Evolutionary conservation across 64 coral and sea anemone genomes (phyloP).

Genomic region (Montipora foliosa): DNA sequence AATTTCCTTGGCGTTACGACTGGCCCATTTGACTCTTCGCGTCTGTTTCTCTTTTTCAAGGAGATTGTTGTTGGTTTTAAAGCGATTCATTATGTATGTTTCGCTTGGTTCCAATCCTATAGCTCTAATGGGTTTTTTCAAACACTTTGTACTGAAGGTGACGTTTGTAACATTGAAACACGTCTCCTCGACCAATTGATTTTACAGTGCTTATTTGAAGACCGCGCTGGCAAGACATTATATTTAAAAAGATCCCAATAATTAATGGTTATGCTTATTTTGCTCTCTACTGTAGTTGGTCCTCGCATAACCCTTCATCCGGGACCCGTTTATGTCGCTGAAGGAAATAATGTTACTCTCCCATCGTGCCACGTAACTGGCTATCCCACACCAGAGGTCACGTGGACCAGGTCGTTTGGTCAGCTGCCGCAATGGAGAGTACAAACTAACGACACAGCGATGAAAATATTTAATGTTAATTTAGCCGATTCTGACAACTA

Average conservation of each 20-base stretch:
- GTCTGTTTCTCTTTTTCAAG: too few species aligned
- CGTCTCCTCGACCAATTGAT: too few species aligned
- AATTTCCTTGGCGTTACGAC: rapidly evolving
- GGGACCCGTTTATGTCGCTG: constrained; percentile 15
- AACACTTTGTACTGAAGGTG: too few species aligned
- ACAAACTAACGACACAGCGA: not conserved
- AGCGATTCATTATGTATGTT: too few species aligned
- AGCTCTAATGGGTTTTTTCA: too few species aligned
- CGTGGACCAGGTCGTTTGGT: constrained; percentile 52
- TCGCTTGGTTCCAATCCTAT: too few species aligned
- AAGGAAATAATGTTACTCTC: constrained; percentile 24
- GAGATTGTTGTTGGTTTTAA: too few species aligned
- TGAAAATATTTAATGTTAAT: not conserved
- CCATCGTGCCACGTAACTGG: constrained; percentile 67
- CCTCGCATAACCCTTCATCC: constrained; percentile 19
- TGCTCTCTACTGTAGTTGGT: not conserved
- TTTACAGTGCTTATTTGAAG: too few species aligned
- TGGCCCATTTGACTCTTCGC: too few species aligned
- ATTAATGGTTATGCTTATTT: not conserved
- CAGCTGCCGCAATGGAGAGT: constrained; percentile 18
- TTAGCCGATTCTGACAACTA: constrained; percentile 47
- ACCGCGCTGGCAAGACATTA: too few species aligned
- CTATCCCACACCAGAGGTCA: constrained; percentile 57
- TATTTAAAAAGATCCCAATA: too few species aligned
- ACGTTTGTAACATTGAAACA: too few species aligned